phyloP scores from a whole-genome alignment of 2,888 invertebrate species.

The Tyria jacobaeae region DNA sequence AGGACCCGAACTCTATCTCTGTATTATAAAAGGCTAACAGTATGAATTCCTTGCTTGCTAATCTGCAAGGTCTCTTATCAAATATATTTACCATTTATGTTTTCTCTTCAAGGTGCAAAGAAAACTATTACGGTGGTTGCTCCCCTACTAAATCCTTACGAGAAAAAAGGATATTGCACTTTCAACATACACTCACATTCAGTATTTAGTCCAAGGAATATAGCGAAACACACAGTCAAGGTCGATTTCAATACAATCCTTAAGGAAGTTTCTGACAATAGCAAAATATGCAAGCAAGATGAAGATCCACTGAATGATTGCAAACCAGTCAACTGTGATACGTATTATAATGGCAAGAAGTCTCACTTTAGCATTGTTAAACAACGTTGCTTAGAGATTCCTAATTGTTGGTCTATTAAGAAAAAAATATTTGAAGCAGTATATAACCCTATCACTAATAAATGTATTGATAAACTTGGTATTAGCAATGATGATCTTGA shows the following conservation, averaged over 20 bases:
- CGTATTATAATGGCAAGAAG: slow-evolving; percentile 69
- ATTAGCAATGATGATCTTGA: slow-evolving; percentile 62
- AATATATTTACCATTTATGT: slow-evolving; percentile 7
- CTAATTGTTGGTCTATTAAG: slow-evolving; percentile 55
- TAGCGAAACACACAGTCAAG: slow-evolving; percentile 62
- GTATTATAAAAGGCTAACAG: neutral
- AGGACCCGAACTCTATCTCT: neutral
- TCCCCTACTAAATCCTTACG: slow-evolving; percentile 64
- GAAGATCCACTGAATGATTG: slow-evolving; percentile 73
- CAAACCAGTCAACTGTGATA: slow-evolving; percentile 72
- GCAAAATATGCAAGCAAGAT: slow-evolving; percentile 61
- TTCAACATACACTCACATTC: slow-evolving; percentile 67
- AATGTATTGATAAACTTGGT: slow-evolving; percentile 53
- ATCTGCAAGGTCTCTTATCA: neutral
- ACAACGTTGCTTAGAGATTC: slow-evolving; percentile 60
- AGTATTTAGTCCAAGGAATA: slow-evolving; percentile 47
- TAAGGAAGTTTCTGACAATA: slow-evolving; percentile 39
- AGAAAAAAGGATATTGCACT: slow-evolving; percentile 68
- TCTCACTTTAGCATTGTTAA: slow-evolving; percentile 57
- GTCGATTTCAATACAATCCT: slow-evolving; percentile 71
- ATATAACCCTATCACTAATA: slow-evolving; percentile 66
- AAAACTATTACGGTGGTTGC: slow-evolving; percentile 66
- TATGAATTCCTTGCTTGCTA: too few species aligned
- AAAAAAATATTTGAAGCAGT: slow-evolving; percentile 51
- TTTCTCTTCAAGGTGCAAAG: slow-evolving; percentile 52